Conservation (phyloP, 2,888 invertebrate species). For the Anticlea derivata region DNA sequence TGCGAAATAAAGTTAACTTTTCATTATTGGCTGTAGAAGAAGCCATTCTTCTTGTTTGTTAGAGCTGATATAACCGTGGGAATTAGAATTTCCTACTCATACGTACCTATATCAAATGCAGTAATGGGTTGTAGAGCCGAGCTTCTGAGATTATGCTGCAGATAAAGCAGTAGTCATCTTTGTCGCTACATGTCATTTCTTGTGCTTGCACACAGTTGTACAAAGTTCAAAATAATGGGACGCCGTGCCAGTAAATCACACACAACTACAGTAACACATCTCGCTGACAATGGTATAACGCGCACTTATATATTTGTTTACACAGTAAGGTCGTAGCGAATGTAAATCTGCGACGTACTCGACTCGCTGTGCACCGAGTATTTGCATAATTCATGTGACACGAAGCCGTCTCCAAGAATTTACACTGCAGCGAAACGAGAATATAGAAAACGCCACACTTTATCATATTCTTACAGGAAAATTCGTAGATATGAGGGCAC, state of each 20-base stretch:
- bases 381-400: conserved; percentile 77
- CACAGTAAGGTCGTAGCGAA: conserved; percentile 51
- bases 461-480: conserved; percentile 38
- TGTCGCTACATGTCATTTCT: too few relatives aligned
- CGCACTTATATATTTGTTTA: conserved; percentile 45
- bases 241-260: not conserved
- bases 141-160: not conserved
- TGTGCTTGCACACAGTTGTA: conserved; percentile 2
- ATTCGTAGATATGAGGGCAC: conserved; percentile 29
- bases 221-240: not conserved
- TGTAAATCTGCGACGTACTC: conserved; percentile 63
- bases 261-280: conserved; percentile 17
- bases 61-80: too few relatives aligned
- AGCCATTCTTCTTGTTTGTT: too few relatives aligned
- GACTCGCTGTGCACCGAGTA: conserved; percentile 55
- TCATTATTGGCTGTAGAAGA: too few relatives aligned
- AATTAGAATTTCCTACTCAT: too few relatives aligned
- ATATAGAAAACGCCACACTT: conserved; percentile 49
- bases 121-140: too few relatives aligned
- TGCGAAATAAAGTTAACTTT: not conserved
- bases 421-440: conserved; percentile 58
- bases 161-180: too few relatives aligned
- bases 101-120: too few relatives aligned
- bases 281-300: conserved; percentile 41
- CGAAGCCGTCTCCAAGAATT: conserved; percentile 67